A percentile compares a stretch with the other conserved stretches of the same genome.
phyloP scores from a whole-genome alignment of 1,140 invertebrate genomes.

The Drosophila sulfurigaster region DNA sequence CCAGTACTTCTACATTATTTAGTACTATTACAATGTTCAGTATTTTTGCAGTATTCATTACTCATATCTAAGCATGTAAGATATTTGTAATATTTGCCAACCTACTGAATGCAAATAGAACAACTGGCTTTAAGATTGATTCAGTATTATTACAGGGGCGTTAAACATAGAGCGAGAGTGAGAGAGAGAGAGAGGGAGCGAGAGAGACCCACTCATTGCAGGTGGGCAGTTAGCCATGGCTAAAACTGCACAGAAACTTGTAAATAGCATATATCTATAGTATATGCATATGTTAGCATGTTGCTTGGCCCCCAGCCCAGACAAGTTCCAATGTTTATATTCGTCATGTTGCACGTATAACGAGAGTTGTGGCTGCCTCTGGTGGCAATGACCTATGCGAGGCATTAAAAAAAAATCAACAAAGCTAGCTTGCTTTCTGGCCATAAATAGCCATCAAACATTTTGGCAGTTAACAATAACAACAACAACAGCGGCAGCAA shows the following conservation, averaged over 20 bases:
- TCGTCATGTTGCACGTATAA: conserved; percentile 6
- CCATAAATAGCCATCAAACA: conserved; percentile 66
- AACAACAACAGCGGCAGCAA: conserved; percentile 18
- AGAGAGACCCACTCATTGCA: conserved; percentile 10
- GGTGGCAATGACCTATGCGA: conserved; percentile 46
- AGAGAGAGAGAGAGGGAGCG: neutral
- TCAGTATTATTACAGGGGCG: conserved; percentile 21
- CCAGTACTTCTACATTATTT: too few species aligned
- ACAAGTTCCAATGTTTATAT: conserved; percentile 21
- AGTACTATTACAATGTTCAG: too few species aligned
- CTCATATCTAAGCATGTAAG: too few species aligned
- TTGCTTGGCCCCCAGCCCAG: neutral
- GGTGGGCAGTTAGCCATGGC: conserved; percentile 24
- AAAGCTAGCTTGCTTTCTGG: conserved; percentile 29
- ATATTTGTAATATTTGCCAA: neutral
- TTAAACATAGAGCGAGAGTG: conserved; percentile 3
- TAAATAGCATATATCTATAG: neutral
- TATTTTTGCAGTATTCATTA: too few species aligned
- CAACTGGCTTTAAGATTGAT: neutral
- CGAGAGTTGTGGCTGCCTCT: neutral
- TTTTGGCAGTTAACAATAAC: conserved; percentile 51
- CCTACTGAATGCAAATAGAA: too few species aligned
- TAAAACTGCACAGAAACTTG: neutral
- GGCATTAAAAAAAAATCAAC: conserved; percentile 18
- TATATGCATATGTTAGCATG: conserved; percentile 8